A percentile compares a stretch with the other conserved stretches of the same genome.
These are phyloP conservation scores for Caenorhabditis macrosperma DNA, from an alignment of 2,888 invertebrate genomes.

Conservation along the genomic window DNA sequence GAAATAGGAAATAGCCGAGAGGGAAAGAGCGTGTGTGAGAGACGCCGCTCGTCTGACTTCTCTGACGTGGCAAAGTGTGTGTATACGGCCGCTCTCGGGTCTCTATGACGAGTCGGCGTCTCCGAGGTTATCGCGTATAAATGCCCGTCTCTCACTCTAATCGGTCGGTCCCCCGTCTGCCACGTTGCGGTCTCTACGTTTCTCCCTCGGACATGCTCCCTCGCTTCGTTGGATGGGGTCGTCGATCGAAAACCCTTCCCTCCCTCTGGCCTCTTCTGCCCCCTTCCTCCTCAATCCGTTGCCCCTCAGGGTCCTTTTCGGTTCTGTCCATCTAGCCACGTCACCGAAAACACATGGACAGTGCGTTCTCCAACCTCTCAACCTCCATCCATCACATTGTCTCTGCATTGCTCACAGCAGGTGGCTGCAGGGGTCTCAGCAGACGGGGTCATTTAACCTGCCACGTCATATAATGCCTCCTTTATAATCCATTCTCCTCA, in stretches of 20 bases:
- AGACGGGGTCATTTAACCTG: not conserved
- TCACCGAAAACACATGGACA: not conserved
- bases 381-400: not conserved
- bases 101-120: slow-evolving; percentile 50
- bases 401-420: not conserved
- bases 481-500: no score
- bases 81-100: slow-evolving; percentile 40
- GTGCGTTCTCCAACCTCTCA: not conserved
- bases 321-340: slow-evolving; percentile 21
- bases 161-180: slow-evolving; percentile 51
- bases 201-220: slow-evolving; percentile 12
- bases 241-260: slow-evolving; percentile 44
- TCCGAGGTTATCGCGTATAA: slow-evolving; percentile 44
- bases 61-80: slow-evolving; percentile 58
- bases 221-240: slow-evolving; percentile 16
- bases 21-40: slow-evolving; percentile 33
- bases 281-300: slow-evolving; percentile 28
- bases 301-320: slow-evolving; percentile 19
- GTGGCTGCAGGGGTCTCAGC: not conserved
- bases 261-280: slow-evolving; percentile 21
- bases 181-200: slow-evolving; percentile 38
- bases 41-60: slow-evolving; percentile 44
- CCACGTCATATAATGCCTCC: not conserved
- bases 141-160: slow-evolving; percentile 46
- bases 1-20: slow-evolving; percentile 41